Evolutionary conservation across 2,888 invertebrate genomes (phyloP), one percentile per base, ranked within the genome.

Genomic region (Agrypnus murinus): DNA sequence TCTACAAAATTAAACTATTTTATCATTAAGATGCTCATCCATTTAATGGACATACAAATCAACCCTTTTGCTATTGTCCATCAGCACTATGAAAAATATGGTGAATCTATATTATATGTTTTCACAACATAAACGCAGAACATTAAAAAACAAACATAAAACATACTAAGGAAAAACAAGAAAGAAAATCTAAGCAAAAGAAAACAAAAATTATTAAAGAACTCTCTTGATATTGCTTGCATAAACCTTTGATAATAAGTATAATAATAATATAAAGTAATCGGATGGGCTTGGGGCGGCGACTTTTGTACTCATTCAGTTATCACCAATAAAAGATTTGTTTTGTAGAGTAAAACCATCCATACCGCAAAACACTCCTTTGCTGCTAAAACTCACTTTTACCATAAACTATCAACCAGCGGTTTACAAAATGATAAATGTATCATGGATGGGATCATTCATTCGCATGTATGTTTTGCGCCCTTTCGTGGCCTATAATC

Each of bases 241-340:
- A 80, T 83, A 84, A 84, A 83, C 81, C 83, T 83, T 84, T 81
- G 79, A 82, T 74, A 80, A 80, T 77, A 78, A 76, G 68, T 79
- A 46, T 81, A 82, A 82, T 82, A 80, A 82, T 81, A 79, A 80
- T 60, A 80, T 62, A 77, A 74, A 59, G 77, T 76, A 77, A 73
- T 71, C 76, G 80, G 78, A 74, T 74, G 77, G 78, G 77, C 79
- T 78, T 67, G 71, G 76, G 75, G 68, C 79, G 81, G 82, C 83
- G 81, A 80, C 82, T 81, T 83, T 84, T 85, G 85, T 85, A 85
- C 85, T 85, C 84, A 81, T 80, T 83, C 84, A 84, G 83, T 81
- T 81, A 84, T 84, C 84, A 84, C 84, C 77, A 69, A 65, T 73
- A 78, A 31, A 78, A 25, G 5, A 76, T 78, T 76, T 79, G 79